Evolutionary conservation across 2,113 vertebrate genomes (phyloP).

Genomic region (Prietella phreatophila): DNA sequence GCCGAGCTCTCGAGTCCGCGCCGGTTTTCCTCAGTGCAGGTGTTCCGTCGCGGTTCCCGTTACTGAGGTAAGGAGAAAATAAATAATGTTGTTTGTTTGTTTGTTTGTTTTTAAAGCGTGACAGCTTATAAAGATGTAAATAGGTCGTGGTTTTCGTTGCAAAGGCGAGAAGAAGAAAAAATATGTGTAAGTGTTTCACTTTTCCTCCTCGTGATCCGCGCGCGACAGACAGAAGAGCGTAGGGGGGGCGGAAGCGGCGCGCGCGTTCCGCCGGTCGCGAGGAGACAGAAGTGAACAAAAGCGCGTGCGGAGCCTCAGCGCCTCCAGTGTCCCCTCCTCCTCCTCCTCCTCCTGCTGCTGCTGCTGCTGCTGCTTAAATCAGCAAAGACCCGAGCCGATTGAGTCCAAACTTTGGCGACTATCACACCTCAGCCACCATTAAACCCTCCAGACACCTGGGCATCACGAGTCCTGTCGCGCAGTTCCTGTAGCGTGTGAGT

Average conservation of each 20-base stretch:
- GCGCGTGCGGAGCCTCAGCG: slow-evolving; percentile 37
- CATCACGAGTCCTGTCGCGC: not conserved
- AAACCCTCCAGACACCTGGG: not conserved
- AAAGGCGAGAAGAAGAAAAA: not conserved
- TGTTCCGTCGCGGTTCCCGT: slow-evolving; percentile 7
- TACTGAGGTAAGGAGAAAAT: not conserved
- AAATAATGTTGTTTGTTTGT: too few species aligned
- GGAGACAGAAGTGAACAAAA: slow-evolving; percentile 51
- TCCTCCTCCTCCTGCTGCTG: slow-evolving; percentile 10
- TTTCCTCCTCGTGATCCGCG: not conserved
- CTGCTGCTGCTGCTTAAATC: not conserved
- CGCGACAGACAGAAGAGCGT: not conserved
- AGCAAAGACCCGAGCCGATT: too few species aligned
- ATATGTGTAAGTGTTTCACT: not conserved
- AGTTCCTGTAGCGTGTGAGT: not conserved
- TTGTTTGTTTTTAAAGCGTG: not conserved
- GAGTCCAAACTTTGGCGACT: not conserved
- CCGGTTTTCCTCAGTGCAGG: not conserved
- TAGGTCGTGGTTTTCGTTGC: not conserved
- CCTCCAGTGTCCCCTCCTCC: slow-evolving; percentile 6
- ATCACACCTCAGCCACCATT: not conserved
- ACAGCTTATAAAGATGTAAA: not conserved
- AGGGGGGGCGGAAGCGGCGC: not conserved
- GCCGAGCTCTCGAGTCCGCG: slow-evolving; percentile 13
- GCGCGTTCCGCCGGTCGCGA: slow-evolving; percentile 36